Evolutionary conservation across 2,113 vertebrate species (phyloP).

Genomic region (Empidonax alnorum): DNA sequence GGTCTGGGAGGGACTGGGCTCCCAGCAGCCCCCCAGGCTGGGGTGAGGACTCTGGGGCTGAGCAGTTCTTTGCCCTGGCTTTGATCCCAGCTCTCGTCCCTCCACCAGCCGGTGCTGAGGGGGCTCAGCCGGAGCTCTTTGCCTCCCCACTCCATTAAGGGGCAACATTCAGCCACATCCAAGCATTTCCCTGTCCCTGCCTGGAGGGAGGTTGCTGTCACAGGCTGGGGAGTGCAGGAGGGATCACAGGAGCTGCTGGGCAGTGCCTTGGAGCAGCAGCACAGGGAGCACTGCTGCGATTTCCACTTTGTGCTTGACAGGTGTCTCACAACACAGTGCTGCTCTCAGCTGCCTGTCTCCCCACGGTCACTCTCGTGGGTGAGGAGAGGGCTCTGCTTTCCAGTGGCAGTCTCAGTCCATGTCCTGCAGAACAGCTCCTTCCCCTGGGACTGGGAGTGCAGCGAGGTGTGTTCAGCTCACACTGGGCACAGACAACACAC

Average conservation of each 20-base stretch:
- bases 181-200: not conserved
- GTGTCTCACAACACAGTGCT: not conserved
- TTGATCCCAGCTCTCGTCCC: not conserved
- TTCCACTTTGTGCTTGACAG: not conserved
- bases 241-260: not conserved
- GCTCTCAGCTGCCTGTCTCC: not conserved
- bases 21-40: not conserved
- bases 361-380: not conserved
- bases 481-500: fast-evolving
- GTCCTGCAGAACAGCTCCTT: not conserved
- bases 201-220: not conserved
- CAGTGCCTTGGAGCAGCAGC: not conserved
- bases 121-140: not conserved
- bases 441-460: fast-evolving
- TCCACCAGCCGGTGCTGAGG: not conserved
- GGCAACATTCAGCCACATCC: not conserved
- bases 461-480: fast-evolving
- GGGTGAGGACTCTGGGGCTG: not conserved
- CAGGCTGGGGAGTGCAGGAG: not conserved
- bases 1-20: not conserved
- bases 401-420: not conserved
- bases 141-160: not conserved
- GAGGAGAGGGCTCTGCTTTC: not conserved
- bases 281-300: not conserved
- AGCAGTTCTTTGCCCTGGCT: not conserved